Evolutionary conservation across 2,113 vertebrate species (phyloP).

Genomic region (Synodontis membranacea): DNA sequence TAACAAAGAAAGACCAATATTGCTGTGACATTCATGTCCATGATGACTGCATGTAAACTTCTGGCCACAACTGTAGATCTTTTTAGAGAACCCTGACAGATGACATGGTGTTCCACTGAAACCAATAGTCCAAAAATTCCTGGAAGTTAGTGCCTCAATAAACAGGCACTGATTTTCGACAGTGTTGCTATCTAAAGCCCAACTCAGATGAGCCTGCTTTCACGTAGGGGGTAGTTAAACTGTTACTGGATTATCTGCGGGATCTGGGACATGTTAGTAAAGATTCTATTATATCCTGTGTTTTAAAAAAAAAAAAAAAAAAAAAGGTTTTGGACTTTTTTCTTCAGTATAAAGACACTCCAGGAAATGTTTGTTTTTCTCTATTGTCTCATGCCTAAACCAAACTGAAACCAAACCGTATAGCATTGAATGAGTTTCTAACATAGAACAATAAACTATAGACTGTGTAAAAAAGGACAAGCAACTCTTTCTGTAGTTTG

Average conservation of each 20-base stretch:
- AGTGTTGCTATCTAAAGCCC: not conserved
- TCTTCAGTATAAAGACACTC: not conserved
- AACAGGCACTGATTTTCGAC: not conserved
- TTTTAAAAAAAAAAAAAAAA: not conserved
- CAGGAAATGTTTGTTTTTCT: not conserved
- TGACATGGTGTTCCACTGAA: not conserved
- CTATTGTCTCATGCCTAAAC: not conserved
- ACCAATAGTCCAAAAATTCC: not conserved
- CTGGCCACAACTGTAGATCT: too few relatives aligned
- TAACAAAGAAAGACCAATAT: too few relatives aligned
- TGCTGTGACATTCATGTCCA: too few relatives aligned
- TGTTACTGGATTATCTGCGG: not conserved
- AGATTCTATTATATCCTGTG: not conserved
- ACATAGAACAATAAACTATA: not conserved
- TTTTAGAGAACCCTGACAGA: not conserved
- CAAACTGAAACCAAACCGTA: not conserved
- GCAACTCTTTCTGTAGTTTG: not conserved
- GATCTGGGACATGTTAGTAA: not conserved
- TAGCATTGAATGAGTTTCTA: not conserved
- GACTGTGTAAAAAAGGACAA: not conserved
- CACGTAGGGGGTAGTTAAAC: not conserved
- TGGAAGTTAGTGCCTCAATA: not conserved
- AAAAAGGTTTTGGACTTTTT: not conserved
- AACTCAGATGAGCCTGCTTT: not conserved
- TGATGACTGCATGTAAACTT: too few relatives aligned